A percentile compares a stretch with the other conserved stretches of the same genome.
Conservation (phyloP, 2,797 vertebrate genomes). For the Threskiornis aethiopicus region DNA sequence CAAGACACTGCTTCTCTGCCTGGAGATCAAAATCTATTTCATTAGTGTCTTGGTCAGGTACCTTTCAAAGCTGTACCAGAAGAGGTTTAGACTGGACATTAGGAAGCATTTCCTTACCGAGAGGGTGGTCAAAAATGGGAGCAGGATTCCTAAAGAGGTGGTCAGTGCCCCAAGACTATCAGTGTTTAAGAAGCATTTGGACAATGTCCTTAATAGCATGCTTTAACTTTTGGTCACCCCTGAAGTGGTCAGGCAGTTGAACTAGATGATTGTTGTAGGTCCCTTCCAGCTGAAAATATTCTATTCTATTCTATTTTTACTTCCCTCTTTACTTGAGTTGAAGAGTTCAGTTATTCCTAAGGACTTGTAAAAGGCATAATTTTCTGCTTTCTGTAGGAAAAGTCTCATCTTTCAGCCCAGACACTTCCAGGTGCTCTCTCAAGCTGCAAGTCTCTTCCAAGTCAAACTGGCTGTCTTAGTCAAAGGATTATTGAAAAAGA, state of each 20-base stretch:
- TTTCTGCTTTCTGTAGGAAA: background rate
- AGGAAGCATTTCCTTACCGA: rapidly evolving
- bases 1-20: background rate
- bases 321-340: background rate
- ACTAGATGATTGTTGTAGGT: background rate
- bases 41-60: background rate
- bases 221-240: background rate
- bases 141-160: background rate
- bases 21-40: background rate
- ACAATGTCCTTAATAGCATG: background rate
- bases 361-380: background rate
- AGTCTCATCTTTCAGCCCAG: background rate
- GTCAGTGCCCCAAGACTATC: too few species aligned
- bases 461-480: background rate
- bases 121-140: background rate
- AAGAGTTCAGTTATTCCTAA: background rate
- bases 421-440: background rate
- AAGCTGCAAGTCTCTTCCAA: background rate
- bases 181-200: background rate
- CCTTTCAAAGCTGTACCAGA: background rate
- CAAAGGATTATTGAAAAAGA: background rate
- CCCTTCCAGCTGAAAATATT: background rate
- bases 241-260: background rate
- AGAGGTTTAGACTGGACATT: background rate
- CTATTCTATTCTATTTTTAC: background rate